Evolutionary conservation across 2,888 invertebrate species (phyloP).

Genomic region (Disparrhopalites patrizii): DNA sequence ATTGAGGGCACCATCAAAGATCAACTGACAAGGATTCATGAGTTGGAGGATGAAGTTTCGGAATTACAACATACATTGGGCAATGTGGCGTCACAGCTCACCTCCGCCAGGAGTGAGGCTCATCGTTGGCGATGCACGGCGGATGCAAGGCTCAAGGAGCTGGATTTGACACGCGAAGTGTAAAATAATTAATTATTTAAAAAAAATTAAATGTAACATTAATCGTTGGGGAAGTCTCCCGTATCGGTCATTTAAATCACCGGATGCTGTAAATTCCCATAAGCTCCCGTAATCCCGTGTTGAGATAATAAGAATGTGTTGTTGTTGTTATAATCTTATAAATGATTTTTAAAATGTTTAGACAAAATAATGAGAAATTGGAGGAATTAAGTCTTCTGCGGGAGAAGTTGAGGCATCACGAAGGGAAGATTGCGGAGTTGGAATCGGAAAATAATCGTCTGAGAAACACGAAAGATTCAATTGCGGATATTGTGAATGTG

Average conservation of each 20-base stretch:
- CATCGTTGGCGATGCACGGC: slow-evolving; percentile 66
- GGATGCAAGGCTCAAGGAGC: slow-evolving; percentile 62
- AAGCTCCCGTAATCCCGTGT: too few relatives aligned
- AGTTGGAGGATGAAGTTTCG: slow-evolving; percentile 59
- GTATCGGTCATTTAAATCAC: background rate
- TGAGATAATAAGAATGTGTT: too few relatives aligned
- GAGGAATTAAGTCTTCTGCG: slow-evolving; percentile 39
- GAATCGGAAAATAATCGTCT: slow-evolving; percentile 18
- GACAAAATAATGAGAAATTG: slow-evolving; percentile 28
- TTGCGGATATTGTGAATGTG: slow-evolving; percentile 19
- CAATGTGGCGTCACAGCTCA: slow-evolving; percentile 57
- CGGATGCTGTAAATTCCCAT: too few relatives aligned
- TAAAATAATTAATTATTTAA: slow-evolving; percentile 37
- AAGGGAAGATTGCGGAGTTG: slow-evolving; percentile 54
- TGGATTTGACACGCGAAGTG: slow-evolving; percentile 60
- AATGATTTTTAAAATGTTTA: background rate
- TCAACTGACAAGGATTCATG: slow-evolving; percentile 48
- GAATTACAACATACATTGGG: slow-evolving; percentile 56
- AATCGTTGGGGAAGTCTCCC: background rate
- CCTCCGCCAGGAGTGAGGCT: slow-evolving; percentile 56
- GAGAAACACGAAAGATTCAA: slow-evolving; percentile 22
- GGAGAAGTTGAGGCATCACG: slow-evolving; percentile 54
- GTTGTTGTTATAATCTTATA: too few relatives aligned
- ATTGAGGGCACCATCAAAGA: slow-evolving; percentile 47
- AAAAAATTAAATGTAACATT: background rate